phyloP scores from a whole-genome alignment of 92 coral and sea anemone species.

The Zoanthus sansibaricus region DNA sequence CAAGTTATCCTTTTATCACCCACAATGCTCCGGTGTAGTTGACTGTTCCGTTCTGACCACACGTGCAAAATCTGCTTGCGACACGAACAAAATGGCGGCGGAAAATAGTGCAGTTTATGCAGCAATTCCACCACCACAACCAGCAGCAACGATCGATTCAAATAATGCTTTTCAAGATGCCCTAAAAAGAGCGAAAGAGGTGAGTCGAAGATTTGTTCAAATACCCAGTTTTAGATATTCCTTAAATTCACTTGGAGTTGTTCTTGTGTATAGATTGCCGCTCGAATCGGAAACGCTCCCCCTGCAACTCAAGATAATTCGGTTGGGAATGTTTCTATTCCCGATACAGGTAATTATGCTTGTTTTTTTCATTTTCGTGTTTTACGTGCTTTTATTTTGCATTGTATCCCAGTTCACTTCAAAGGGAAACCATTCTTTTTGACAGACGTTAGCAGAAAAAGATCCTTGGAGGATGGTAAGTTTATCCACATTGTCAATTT shows the following conservation, averaged over 20 bases:
- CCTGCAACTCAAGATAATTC: slow-evolving; percentile 8
- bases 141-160: slow-evolving; percentile 42
- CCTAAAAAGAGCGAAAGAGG: slow-evolving; percentile 45
- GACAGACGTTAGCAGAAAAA: slow-evolving; percentile 9
- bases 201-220: slow-evolving; percentile 11
- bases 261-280: slow-evolving; percentile 16
- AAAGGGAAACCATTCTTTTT: background rate
- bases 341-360: slow-evolving; percentile 36
- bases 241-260: background rate
- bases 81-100: slow-evolving; percentile 49
- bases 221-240: background rate
- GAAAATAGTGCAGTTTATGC: slow-evolving; percentile 32
- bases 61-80: slow-evolving; percentile 6
- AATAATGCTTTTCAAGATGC: slow-evolving; percentile 46
- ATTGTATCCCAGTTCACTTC: background rate
- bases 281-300: slow-evolving; percentile 50
- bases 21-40: slow-evolving; percentile 19
- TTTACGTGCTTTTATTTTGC: background rate
- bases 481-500: background rate
- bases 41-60: background rate
- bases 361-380: background rate
- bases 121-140: slow-evolving; percentile 49
- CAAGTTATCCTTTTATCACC: background rate
- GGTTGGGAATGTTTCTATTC: background rate
- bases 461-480: slow-evolving; percentile 32